Evolutionary conservation across 2,888 invertebrate species (phyloP).

Genomic region (Pristionchus arcanus): DNA sequence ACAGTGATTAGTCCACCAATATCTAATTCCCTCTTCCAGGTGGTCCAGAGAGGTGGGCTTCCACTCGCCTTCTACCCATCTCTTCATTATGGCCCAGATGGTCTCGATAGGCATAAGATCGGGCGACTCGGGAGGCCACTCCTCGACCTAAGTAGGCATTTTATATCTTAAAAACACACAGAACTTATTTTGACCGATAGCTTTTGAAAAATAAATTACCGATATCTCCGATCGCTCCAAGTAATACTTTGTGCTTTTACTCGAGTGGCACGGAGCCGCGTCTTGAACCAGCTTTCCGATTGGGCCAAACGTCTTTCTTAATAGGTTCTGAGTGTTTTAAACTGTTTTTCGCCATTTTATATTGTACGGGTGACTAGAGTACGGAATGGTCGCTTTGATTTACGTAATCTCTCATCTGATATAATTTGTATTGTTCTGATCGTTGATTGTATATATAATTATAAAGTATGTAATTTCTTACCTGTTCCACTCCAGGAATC

Average conservation of each 20-base stretch:
- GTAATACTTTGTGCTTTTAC: neutral
- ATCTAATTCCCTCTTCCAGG: neutral
- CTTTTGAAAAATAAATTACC: neutral
- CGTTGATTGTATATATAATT: neutral
- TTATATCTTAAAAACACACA: neutral
- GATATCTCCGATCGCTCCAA: neutral
- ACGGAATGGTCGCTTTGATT: neutral
- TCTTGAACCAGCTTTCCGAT: neutral
- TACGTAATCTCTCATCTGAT: neutral
- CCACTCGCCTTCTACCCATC: no score
- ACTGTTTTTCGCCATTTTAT: neutral
- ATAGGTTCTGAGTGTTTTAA: no score
- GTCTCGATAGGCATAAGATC: no score
- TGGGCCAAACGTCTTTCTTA: neutral
- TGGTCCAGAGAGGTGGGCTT: neutral
- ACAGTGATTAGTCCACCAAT: neutral
- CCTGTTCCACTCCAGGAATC: neutral
- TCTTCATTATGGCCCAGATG: no score
- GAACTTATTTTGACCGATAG: neutral
- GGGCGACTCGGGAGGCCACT: slow-evolving; percentile 1
- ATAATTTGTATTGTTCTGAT: no score
- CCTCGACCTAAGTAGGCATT: neutral
- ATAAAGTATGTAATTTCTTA: neutral
- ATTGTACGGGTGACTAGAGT: neutral
- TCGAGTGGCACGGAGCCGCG: neutral